Evolutionary conservation across 2,888 invertebrate species (phyloP).

Genomic region (Agrotis exclamationis): DNA sequence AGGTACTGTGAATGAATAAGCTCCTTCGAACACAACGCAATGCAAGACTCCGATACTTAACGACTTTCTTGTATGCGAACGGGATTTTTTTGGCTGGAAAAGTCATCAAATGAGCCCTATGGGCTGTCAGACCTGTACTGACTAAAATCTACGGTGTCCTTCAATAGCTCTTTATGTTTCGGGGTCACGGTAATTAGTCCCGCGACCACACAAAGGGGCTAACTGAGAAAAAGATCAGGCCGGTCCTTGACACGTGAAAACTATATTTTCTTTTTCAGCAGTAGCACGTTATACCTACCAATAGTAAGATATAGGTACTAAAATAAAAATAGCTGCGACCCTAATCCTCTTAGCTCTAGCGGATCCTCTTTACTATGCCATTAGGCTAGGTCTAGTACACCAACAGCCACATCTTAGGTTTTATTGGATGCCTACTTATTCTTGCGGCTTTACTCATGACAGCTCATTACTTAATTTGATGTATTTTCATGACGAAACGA

Average conservation of each 20-base stretch:
- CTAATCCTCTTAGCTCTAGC: constrained; percentile 16
- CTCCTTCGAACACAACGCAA: too few relatives aligned
- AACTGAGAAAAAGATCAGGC: background rate
- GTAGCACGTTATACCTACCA: background rate
- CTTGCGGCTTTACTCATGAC: background rate
- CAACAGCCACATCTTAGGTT: background rate
- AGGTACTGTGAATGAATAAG: too few relatives aligned
- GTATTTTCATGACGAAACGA: background rate
- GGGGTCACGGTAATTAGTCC: too few relatives aligned
- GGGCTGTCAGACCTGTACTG: too few relatives aligned
- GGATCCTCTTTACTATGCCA: constrained; percentile 15
- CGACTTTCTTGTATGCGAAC: too few relatives aligned
- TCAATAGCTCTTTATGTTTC: too few relatives aligned
- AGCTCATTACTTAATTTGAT: too few relatives aligned
- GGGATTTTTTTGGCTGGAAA: too few relatives aligned
- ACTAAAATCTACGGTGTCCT: too few relatives aligned
- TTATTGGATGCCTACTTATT: background rate
- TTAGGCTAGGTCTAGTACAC: constrained; percentile 9
- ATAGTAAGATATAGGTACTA: constrained; percentile 12
- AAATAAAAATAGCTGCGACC: constrained; percentile 11
- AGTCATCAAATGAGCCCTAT: too few relatives aligned
- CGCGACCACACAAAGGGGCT: too few relatives aligned
- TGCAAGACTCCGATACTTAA: too few relatives aligned
- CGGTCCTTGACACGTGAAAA: background rate
- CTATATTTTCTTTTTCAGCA: constrained; percentile 2